Base-by-base conservation (phyloP, 2,888 invertebrate genomes). In the Beris chalybata region DNA sequence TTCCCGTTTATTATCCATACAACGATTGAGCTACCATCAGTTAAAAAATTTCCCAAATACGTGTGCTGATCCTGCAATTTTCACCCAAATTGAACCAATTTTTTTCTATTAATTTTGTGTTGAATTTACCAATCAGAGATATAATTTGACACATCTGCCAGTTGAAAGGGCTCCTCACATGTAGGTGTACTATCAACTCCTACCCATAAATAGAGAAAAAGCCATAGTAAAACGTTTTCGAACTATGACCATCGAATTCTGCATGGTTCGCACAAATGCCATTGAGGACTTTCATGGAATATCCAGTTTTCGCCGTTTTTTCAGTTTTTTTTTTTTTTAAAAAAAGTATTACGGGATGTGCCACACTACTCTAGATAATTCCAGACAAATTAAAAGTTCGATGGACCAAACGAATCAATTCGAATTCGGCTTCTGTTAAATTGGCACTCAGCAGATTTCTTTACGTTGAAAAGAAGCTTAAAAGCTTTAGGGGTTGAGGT, bases 381-480 rank as follows among this genome's bases (percentile, higher is more conserved):
- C 52, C 50, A 5, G 38, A 50, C 50, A 61, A 61, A 61, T 61
- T 61, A 61, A 61, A 61, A 61, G 61, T 61, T 61, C 61, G 61
- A 61, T 50, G 47, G 61, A 61, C 52, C 43, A 56, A 56, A 56
- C 55, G 55, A 61, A 52, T 61, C 61, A 61, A 61, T 61, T 61
- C 52, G 61, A 61, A 61, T 52, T 61, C 61, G 50, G 61, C 52
- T 61, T 61, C 61, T 61, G 61, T 61, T 61, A 61, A 61, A 61
- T 61, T 61, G 61, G 61, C 61, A 61, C 61, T 61, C 61, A 61
- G 61, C 61, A 61, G 61, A 61, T 52, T 61, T 61, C 61, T 61
- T 61, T 52, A 61, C 50, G 61, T 31, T 52, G 61, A 61, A 61
- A 52, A 61, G 52, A 15, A 61, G 61, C 50, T 61, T 61, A 61